Conservation (phyloP, 2,888 invertebrate species). For the Cantharis lateralis region DNA sequence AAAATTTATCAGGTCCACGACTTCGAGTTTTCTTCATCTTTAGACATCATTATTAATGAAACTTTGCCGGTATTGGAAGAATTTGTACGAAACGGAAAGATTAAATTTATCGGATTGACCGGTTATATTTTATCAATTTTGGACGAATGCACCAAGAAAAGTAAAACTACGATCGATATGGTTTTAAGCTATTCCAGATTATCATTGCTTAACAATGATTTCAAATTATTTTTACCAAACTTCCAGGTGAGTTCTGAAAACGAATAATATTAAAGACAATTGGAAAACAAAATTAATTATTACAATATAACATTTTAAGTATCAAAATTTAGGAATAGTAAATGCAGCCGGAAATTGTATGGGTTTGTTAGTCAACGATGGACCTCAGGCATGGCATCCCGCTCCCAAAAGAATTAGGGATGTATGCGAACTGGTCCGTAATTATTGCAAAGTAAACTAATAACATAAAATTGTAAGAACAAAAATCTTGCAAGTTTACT, state of each 20-base stretch:
- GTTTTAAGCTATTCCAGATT: slow-evolving; percentile 80
- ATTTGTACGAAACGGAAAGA: slow-evolving; percentile 73
- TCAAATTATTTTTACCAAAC: slow-evolving; percentile 73
- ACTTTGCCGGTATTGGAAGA: slow-evolving; percentile 82
- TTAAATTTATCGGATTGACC: slow-evolving; percentile 82
- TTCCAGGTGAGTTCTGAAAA: slow-evolving; percentile 66
- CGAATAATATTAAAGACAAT: too few relatives aligned
- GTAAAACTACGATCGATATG: slow-evolving; percentile 67
- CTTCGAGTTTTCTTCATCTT: slow-evolving; percentile 80
- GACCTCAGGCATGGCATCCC: slow-evolving; percentile 82
- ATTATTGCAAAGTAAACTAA: slow-evolving; percentile 66
- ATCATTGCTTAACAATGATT: slow-evolving; percentile 77
- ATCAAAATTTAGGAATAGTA: slow-evolving; percentile 75
- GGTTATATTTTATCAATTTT: slow-evolving; percentile 81
- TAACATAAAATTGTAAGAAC: background rate
- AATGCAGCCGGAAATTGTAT: slow-evolving; percentile 83
- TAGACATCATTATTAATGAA: slow-evolving; percentile 79
- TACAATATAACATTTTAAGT: slow-evolving; percentile 55
- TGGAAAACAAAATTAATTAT: background rate
- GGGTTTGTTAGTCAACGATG: slow-evolving; percentile 78
- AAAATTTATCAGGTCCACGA: slow-evolving; percentile 82
- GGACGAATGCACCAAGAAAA: slow-evolving; percentile 72
- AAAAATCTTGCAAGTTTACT: background rate
- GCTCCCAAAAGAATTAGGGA: slow-evolving; percentile 67
- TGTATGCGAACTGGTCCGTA: slow-evolving; percentile 64